Conservation (phyloP, 2,797 vertebrate species). For the Intellagama lesueurii region DNA sequence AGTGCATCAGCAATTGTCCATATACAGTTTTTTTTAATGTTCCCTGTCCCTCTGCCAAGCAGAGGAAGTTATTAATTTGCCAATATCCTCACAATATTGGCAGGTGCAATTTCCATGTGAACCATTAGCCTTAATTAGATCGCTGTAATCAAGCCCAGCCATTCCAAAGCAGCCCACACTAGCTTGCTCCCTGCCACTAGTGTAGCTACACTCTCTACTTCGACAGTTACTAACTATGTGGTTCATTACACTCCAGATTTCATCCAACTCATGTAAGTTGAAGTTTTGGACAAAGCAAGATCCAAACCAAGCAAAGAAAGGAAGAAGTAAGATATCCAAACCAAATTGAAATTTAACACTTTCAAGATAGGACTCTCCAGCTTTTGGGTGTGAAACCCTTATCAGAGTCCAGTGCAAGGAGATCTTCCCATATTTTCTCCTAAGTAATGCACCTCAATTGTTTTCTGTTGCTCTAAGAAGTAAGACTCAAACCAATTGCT, state of each 20-base stretch:
- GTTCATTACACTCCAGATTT: neutral
- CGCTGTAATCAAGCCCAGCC: no score
- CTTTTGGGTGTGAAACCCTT: neutral
- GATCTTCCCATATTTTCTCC: neutral
- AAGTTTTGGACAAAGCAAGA: neutral
- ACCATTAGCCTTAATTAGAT: no score
- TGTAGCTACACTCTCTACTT: no score
- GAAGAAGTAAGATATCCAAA: slow-evolving; percentile 1
- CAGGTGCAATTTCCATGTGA: no score
- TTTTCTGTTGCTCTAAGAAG: neutral
- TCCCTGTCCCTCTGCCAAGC: no score
- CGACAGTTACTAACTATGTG: rapidly evolving
- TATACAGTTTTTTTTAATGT: no score
- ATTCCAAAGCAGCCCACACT: no score
- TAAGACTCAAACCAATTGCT: neutral
- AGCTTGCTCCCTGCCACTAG: no score
- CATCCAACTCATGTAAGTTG: neutral
- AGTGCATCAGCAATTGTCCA: no score
- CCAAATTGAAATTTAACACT: neutral
- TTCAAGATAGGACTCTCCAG: neutral
- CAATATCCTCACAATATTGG: no score
- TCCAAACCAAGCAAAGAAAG: neutral
- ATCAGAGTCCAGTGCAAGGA: neutral
- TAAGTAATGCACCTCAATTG: no score
- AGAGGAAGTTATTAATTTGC: no score